Conservation (phyloP, 1,140 invertebrate species). For the Anastrepha obliqua region DNA sequence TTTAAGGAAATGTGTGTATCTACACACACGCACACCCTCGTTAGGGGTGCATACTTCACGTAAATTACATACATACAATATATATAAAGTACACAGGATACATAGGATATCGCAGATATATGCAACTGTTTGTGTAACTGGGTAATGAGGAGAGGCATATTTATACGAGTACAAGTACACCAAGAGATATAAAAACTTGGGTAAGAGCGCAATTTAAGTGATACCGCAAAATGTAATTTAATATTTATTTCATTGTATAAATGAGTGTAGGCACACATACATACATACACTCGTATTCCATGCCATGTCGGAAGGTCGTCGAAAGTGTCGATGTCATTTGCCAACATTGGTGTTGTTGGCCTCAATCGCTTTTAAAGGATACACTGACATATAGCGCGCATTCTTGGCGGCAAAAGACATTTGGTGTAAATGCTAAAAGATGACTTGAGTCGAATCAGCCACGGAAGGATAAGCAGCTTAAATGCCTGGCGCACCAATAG, state of each 20-base stretch:
- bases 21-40: background rate
- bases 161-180: background rate
- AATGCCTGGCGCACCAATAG: slow-evolving; percentile 1
- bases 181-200: background rate
- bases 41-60: no score
- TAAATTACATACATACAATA: background rate
- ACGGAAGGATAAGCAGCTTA: background rate
- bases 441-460: background rate
- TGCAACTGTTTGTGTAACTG: background rate
- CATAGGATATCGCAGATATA: background rate
- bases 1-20: slow-evolving; percentile 11
- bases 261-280: background rate
- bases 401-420: slow-evolving; percentile 5
- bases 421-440: slow-evolving; percentile 40
- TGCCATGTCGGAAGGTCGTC: background rate
- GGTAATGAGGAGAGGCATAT: background rate
- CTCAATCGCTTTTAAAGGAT: slow-evolving; percentile 33
- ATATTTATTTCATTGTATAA: slow-evolving; percentile 42
- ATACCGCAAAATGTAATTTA: slow-evolving; percentile 21
- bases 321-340: slow-evolving; percentile 4
- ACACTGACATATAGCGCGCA: slow-evolving; percentile 8
- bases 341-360: background rate
- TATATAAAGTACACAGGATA: background rate
- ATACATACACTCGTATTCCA: background rate
- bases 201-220: slow-evolving; percentile 37